Evolutionary conservation across 2,888 invertebrate species (phyloP), one percentile per base, ranked within the genome.

Genomic region (Cheilosia vernalis): DNA sequence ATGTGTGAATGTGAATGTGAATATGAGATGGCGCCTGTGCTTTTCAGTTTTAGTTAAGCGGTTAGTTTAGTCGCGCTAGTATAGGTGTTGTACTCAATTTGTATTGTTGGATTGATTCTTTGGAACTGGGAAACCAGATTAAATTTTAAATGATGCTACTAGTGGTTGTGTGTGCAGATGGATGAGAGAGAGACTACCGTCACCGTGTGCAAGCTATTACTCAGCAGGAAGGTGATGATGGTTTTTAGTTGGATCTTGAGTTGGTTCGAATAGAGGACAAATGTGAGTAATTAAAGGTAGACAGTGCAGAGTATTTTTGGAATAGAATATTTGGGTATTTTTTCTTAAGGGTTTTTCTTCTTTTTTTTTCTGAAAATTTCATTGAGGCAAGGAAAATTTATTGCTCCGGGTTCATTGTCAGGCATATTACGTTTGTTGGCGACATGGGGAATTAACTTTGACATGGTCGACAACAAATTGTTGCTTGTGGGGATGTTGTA

Each of bases 101-200:
- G 9, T 55, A 44, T 42, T 61, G 61, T 33, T 63, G 27, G 30
- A 44, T 64, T 19, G 58, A 66, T 63, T 76, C 47, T 30, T 42
- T 76, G 58, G 76, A 76, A 81, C 9, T 42, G 19, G 4, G 33
- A 49, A 81, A 67, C 60, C 73, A 84, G 83, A 74, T 74, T 79
- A 74, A 56, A 58, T 77, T 63, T 58, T 74, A 73, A 63, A 58
- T 78, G 67, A 63, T 58, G 67, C 19, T 40, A 21, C 21, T 53
- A 37, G 64, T 19, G 37, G 13, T 37, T 37, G 37, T 69, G 15
- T 47, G 19, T 69, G 30, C 21, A 56, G 40, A 55, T 56, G 70
- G 60, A 51, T 53, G 47, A n/a, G 67, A 37, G 55, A 21, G 4
- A 56, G 69, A 63, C 63, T 60, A 17, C 4, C 19, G 42, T 53